Evolutionary conservation across 2,888 invertebrate species (phyloP), one percentile per base, ranked within the genome.

Genomic region (Pardosa pseudoannulata): DNA sequence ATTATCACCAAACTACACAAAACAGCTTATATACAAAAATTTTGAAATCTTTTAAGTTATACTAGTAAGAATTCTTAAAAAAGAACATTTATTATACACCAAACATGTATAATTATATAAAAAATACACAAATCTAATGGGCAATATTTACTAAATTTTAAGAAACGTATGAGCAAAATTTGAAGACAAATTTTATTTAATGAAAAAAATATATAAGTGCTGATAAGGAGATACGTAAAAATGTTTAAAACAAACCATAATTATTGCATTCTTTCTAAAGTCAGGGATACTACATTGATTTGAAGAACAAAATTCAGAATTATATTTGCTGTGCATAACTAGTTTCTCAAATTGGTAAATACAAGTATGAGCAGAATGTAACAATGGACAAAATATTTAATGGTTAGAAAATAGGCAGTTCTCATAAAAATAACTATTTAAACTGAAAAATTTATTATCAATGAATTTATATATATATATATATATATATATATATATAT

Each of bases 71-170:
- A 56, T 9, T 36, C 23, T 3, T n/a, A 2, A 56, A 56, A 56
- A 56, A 56, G 56, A 56, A 56, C 56, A 56, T 56, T 23, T 16
- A 56, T 23, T 23, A 56, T 56, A 56, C 56, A 56, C n/a, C n/a
- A 56, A 23, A 56, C 23, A 56, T 56, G 56, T 56, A 56, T 23
- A 56, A 56, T 56, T 6, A 56, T 19, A 56, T 56, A 56, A 23
- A 56, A 56, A 56, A 56, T 56, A 56, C 56, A 56, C n/a, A 56
- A 19, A 23, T 23, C 56, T 56, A 56, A 56, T 56, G 19, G 46
- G 23, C 56, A 56, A 23, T 56, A 56, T 56, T 56, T 6, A 56
- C 46, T 16, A 46, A 23, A 23, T 56, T 56, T 56, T n/a, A 1
- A 23, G 56, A 56, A 56, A 23, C 23, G 56, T 23, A 56, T 23